Evolutionary conservation across 2,113 vertebrate species (phyloP).

Genomic region (Nettapus auritus): DNA sequence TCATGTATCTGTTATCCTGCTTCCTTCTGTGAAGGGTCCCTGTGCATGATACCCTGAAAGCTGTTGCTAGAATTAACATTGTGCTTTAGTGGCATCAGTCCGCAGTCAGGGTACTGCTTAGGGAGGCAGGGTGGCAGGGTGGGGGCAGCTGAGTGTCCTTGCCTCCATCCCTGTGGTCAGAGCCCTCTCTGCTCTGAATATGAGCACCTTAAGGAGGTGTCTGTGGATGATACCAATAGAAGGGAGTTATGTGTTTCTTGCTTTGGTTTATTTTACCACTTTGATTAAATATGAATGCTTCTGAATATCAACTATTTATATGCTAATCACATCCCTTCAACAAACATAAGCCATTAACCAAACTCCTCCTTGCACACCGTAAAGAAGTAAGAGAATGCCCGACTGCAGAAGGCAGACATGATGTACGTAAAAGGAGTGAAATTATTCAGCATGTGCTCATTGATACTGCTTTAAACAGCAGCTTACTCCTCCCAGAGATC

Average conservation of each 20-base stretch:
- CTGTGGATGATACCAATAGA: neutral
- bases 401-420: neutral
- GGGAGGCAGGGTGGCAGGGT: neutral
- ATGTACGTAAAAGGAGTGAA: neutral
- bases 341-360: neutral
- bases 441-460: neutral
- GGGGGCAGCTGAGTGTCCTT: neutral
- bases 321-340: neutral
- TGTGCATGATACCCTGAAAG: neutral
- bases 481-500: slow-evolving; percentile 5
- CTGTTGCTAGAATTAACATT: neutral
- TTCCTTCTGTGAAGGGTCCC: neutral
- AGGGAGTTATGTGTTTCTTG: neutral
- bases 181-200: accelerated
- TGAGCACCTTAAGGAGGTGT: neutral
- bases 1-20: neutral
- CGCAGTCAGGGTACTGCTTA: neutral
- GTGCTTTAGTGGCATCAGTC: neutral
- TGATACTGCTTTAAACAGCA: neutral
- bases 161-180: too few species aligned
- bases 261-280: neutral
- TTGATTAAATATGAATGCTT: neutral
- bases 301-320: neutral
- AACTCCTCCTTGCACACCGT: neutral
- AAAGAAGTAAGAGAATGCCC: neutral